Evolutionary conservation across 35 echinoderm and acorn worm species (phyloP).

Genomic region (Diadema setosum): DNA sequence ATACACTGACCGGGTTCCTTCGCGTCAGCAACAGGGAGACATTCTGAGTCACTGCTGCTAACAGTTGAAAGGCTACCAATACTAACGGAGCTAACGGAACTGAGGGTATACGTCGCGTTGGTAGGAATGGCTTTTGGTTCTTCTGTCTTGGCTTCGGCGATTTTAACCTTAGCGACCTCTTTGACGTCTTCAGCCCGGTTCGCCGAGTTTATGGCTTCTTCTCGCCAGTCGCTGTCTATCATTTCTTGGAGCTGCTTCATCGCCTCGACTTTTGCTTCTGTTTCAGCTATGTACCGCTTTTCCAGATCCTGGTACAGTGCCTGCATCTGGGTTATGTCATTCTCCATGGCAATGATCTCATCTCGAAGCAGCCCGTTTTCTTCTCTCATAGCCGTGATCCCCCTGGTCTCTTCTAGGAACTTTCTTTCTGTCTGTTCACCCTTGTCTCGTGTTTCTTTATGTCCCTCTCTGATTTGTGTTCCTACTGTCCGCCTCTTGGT

Average conservation of each 20-base stretch:
- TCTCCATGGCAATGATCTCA: slow-evolving; percentile 50
- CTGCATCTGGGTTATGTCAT: slow-evolving; percentile 31
- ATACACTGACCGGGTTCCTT: not conserved
- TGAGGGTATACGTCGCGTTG: not conserved
- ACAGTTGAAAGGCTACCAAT: not conserved
- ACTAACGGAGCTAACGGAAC: not conserved
- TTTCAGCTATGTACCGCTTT: not conserved
- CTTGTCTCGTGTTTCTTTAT: not conserved
- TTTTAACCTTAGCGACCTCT: not conserved
- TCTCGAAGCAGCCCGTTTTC: slow-evolving; percentile 45
- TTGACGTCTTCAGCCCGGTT: not conserved
- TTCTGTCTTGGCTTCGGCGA: not conserved
- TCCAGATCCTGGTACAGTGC: slow-evolving; percentile 52
- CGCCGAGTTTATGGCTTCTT: not conserved
- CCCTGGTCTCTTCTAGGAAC: not conserved
- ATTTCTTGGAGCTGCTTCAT: not conserved
- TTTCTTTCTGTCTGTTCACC: not conserved
- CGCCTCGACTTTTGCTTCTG: not conserved
- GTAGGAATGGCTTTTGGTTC: not conserved
- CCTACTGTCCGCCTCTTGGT: not conserved
- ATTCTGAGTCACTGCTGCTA: not conserved
- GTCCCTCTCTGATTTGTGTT: not conserved
- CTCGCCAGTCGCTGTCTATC: not conserved
- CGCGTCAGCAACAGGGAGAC: not conserved
- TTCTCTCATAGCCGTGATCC: slow-evolving; percentile 5